Conservation (phyloP, 2,888 invertebrate genomes). For the Atrina japonica region DNA sequence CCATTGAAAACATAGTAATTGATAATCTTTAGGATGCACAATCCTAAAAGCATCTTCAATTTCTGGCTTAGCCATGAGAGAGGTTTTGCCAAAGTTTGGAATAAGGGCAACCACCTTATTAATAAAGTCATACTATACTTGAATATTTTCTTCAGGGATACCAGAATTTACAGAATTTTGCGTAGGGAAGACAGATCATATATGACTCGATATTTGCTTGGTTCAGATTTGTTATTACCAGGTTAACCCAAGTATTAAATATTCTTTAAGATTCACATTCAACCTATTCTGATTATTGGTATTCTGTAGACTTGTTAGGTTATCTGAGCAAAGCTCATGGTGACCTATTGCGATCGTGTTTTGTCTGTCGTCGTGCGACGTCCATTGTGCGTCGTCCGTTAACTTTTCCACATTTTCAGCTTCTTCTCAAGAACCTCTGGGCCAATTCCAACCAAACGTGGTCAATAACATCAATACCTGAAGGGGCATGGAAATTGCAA, state of each 20-base stretch:
- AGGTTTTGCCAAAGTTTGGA: not conserved
- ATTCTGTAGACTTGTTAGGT: not conserved
- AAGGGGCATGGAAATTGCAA: too few species aligned
- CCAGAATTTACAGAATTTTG: constrained; percentile 2
- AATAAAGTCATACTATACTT: constrained; percentile 21
- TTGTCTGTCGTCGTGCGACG: too few species aligned
- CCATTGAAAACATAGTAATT: constrained; percentile 17
- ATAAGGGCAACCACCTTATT: not conserved
- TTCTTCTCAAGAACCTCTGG: not conserved
- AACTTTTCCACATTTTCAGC: too few species aligned
- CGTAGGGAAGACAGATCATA: constrained; percentile 28
- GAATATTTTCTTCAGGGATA: constrained; percentile 7
- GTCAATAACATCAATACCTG: too few species aligned
- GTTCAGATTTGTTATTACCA: constrained; percentile 5
- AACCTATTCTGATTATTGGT: not conserved
- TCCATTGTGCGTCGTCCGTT: too few species aligned
- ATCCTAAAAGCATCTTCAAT: constrained; percentile 17
- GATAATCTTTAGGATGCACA: constrained; percentile 9
- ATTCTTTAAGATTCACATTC: not conserved
- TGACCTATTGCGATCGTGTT: too few species aligned
- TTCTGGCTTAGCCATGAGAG: constrained; percentile 12
- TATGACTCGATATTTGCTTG: constrained; percentile 22
- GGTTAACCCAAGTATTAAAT: constrained; percentile 11
- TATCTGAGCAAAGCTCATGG: constrained; percentile 1
- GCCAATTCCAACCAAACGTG: too few species aligned